Evolutionary conservation across 2,888 invertebrate species (phyloP).

Genomic region (Aleiodes leptofemur): DNA sequence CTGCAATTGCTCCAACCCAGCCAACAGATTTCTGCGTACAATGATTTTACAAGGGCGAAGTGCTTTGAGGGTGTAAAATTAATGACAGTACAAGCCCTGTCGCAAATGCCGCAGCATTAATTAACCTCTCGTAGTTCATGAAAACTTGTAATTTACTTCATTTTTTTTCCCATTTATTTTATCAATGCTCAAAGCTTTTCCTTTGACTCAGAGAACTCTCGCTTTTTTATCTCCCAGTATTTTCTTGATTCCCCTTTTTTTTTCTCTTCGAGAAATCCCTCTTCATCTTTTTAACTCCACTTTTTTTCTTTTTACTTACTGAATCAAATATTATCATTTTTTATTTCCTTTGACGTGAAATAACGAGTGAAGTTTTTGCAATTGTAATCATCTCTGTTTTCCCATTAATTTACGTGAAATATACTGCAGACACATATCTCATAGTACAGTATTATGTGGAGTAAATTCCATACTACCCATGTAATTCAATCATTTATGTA

Average conservation of each 20-base stretch:
- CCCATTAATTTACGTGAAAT: background rate
- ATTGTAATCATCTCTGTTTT: background rate
- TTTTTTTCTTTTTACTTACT: background rate
- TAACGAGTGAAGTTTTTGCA: background rate
- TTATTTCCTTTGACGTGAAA: background rate
- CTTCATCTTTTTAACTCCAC: background rate
- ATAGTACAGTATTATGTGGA: too few relatives aligned
- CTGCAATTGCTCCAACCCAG: too few relatives aligned
- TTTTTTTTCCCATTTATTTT: background rate
- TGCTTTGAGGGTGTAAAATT: background rate
- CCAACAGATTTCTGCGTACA: too few relatives aligned
- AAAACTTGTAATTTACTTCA: constrained; percentile 3
- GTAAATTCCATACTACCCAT: too few relatives aligned
- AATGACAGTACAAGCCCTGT: background rate
- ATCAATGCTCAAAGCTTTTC: background rate
- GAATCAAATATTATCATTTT: background rate
- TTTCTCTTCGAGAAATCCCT: background rate
- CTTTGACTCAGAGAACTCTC: background rate
- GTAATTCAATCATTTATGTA: too few relatives aligned
- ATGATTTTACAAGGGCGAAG: too few relatives aligned
- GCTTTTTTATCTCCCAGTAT: background rate
- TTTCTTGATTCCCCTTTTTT: background rate
- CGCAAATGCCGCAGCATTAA: background rate
- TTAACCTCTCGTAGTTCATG: background rate
- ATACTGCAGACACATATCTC: too few relatives aligned